A percentile compares a stretch with the other conserved stretches of the same genome.
Conservation (phyloP, 2,797 vertebrate genomes). For the Pseudochirops cupreus region DNA sequence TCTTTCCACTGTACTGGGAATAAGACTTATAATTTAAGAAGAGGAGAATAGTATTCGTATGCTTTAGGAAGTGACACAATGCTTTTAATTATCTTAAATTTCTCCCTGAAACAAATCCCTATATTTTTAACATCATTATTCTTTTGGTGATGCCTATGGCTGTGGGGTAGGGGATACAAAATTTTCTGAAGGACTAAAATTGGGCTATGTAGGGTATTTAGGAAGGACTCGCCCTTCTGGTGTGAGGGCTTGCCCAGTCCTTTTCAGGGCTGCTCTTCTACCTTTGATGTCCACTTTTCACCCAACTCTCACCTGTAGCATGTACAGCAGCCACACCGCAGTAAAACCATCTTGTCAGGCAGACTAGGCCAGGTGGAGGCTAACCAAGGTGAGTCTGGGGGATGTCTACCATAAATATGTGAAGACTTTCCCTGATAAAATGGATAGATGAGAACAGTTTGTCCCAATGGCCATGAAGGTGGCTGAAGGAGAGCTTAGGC, state of each 20-base stretch:
- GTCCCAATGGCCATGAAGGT: neutral
- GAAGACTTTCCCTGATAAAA: neutral
- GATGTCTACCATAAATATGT: neutral
- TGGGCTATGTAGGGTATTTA: neutral
- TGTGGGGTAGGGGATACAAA: neutral
- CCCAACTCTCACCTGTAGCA: neutral
- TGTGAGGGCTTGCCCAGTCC: neutral
- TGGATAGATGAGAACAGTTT: neutral
- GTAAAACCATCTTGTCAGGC: neutral
- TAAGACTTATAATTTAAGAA: neutral
- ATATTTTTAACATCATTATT: neutral
- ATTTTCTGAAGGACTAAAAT: neutral
- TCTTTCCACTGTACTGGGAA: neutral
- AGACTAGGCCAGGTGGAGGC: neutral
- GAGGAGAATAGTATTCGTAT: neutral
- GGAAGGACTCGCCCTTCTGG: neutral
- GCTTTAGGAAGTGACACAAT: neutral
- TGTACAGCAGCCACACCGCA: neutral
- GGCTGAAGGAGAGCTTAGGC: neutral
- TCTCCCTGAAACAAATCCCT: neutral
- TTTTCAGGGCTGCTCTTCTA: neutral
- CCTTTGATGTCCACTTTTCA: neutral
- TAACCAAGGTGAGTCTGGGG: neutral
- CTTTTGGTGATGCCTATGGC: neutral
- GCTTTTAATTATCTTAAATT: neutral